Conservation (phyloP, 2,888 invertebrate genomes). For the Vandiemenella viatica region DNA sequence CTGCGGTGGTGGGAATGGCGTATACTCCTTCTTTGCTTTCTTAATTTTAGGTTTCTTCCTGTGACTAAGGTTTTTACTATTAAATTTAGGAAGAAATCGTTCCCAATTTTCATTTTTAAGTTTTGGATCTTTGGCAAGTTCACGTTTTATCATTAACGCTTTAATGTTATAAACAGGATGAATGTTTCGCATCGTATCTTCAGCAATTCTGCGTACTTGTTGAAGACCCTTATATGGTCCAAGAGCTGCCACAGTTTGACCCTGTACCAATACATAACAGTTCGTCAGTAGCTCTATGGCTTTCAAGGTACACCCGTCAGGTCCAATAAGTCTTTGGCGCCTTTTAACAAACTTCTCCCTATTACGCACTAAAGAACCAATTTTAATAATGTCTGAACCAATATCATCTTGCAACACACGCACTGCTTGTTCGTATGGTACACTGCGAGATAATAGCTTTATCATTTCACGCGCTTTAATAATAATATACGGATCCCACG, state of each 20-base stretch:
- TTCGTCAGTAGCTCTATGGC: constrained; percentile 90
- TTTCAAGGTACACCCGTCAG: constrained; percentile 94
- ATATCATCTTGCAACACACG: constrained; percentile 77
- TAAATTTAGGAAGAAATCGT: constrained; percentile 88
- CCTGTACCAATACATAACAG: constrained; percentile 83
- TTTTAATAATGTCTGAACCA: constrained; percentile 92
- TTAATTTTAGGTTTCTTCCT: constrained; percentile 79
- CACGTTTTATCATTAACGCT: constrained; percentile 91
- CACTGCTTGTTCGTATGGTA: constrained; percentile 90
- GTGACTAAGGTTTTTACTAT: constrained; percentile 73
- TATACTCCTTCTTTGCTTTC: constrained; percentile 82
- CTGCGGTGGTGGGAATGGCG: constrained; percentile 93
- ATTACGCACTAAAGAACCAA: constrained; percentile 76
- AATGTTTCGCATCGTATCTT: constrained; percentile 96
- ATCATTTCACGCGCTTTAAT: constrained; percentile 93
- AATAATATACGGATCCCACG: constrained; percentile 96
- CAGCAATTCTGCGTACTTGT: constrained; percentile 76
- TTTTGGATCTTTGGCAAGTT: constrained; percentile 83
- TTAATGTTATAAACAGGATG: constrained; percentile 98
- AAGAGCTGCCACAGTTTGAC: constrained; percentile 91
- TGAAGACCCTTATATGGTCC: constrained; percentile 86
- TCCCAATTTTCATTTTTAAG: constrained; percentile 92
- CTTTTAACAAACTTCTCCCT: constrained; percentile 91
- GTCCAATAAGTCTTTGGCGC: constrained; percentile 85
- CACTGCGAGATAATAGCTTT: constrained; percentile 85